Evolutionary conservation across 2,113 vertebrate genomes (phyloP).

Genomic region (Rhinoderma darwinii): DNA sequence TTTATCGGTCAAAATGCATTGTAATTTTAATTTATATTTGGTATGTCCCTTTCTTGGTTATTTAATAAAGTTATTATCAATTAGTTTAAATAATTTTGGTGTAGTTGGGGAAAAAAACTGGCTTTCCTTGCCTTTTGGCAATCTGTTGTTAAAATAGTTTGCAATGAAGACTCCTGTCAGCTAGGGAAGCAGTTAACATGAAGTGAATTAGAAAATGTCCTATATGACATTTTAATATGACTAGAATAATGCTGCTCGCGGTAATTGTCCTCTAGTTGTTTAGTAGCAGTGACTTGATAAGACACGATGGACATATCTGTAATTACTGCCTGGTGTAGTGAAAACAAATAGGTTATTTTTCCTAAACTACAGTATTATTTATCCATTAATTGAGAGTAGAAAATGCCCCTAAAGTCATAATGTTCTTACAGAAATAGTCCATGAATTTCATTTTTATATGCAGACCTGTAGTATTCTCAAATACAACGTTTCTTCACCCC

Average conservation of each 20-base stretch:
- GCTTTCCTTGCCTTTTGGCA: no score
- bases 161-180: neutral
- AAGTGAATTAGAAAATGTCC: neutral
- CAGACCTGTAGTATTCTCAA: neutral
- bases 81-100: no score
- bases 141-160: no score
- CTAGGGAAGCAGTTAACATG: neutral
- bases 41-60: no score
- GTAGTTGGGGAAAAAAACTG: no score
- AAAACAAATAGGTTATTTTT: constrained; percentile 18
- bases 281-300: constrained; percentile 16
- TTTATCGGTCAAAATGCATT: no score
- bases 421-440: neutral
- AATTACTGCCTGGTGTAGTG: constrained; percentile 29
- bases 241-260: neutral
- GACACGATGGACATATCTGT: constrained; percentile 33
- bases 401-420: neutral
- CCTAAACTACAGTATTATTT: neutral
- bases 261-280: constrained; percentile 43
- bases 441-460: neutral
- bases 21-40: no score
- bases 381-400: neutral
- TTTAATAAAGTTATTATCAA: no score
- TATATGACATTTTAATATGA: constrained; percentile 22
- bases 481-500: no score